phyloP scores from a whole-genome alignment of 37 sponge, comb jelly and placozoan species.

The Tethya wilhelma region DNA sequence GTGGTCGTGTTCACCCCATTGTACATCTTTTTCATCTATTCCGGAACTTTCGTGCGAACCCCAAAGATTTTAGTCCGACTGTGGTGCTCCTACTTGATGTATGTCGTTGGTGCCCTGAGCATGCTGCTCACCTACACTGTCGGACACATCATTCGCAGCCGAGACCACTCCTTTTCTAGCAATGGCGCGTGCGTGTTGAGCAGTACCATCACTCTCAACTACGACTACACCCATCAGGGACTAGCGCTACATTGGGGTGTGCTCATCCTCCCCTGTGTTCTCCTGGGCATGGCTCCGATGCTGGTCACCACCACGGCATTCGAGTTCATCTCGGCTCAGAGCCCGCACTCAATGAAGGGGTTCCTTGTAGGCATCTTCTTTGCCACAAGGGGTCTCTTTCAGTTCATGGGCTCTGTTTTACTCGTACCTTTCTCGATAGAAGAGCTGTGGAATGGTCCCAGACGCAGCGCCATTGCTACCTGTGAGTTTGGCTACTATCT shows the following conservation, averaged over 20 bases:
- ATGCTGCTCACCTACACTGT: too few species aligned
- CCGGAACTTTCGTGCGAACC: not conserved
- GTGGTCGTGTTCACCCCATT: not conserved
- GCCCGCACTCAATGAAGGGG: conserved; percentile 8
- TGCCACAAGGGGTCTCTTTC: too few species aligned
- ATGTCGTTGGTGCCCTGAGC: not conserved
- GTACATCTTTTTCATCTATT: not conserved
- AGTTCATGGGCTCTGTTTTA: too few species aligned
- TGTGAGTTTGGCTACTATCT: too few species aligned
- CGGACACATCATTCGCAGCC: too few species aligned
- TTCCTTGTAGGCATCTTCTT: not conserved
- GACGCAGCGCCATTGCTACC: too few species aligned
- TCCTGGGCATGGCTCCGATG: not conserved
- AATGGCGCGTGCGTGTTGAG: too few species aligned
- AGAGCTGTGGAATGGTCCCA: too few species aligned
- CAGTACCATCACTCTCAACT: too few species aligned
- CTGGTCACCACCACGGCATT: not conserved
- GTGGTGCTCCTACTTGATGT: not conserved
- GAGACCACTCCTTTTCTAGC: too few species aligned
- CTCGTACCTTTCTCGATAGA: too few species aligned
- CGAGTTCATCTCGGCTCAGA: conserved; percentile 4
- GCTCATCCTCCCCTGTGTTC: not conserved
- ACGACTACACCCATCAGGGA: too few species aligned
- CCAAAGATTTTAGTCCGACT: not conserved
- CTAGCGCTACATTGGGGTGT: not conserved